Percentiles rank a stretch among this genome's conserved stretches.
Evolutionary conservation across 2,113 vertebrate genomes (phyloP).

Genomic region (Falco punctatus): DNA sequence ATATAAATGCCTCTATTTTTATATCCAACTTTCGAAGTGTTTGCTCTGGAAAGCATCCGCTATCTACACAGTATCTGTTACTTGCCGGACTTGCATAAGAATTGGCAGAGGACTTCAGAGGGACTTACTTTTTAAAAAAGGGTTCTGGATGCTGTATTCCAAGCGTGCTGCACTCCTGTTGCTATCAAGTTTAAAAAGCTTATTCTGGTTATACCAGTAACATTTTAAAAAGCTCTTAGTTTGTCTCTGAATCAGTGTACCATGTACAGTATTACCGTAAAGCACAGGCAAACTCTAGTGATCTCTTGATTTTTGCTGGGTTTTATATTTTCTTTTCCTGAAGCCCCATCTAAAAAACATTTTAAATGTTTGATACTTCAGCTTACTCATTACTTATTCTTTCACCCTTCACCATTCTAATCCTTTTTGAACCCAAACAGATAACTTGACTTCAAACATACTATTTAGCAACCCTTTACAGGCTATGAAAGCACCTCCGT

Average conservation of each 20-base stretch:
- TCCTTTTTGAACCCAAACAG: neutral
- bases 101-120: neutral
- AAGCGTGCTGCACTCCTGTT: neutral
- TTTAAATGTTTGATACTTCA: neutral
- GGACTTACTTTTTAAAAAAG: neutral
- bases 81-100: neutral
- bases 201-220: neutral
- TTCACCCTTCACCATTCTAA: neutral
- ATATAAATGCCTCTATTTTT: conserved; percentile 24
- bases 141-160: neutral
- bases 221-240: neutral
- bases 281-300: neutral
- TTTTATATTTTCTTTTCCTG: neutral
- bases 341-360: neutral
- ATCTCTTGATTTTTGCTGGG: neutral
- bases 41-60: neutral
- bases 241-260: neutral
- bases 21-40: neutral
- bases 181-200: neutral
- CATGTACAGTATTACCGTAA: neutral
- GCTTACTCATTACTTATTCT: neutral
- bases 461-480: neutral
- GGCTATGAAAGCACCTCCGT: neutral
- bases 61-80: neutral
- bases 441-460: neutral